Base-by-base conservation (phyloP, 2,113 vertebrate species). In the Amphiprion percula region DNA sequence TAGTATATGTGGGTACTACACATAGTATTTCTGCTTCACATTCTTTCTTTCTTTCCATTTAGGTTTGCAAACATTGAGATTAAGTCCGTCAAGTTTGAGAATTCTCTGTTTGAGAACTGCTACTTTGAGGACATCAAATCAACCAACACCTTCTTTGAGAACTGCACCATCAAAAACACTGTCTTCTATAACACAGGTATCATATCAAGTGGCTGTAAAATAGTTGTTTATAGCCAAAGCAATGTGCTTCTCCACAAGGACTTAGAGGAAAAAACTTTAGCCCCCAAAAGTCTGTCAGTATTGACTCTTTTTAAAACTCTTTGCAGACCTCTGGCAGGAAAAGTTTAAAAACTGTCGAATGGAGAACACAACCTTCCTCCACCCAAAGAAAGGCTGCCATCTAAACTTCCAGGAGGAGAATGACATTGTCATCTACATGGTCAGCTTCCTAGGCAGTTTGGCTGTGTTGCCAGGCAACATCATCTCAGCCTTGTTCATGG, bases 381-480 rank as follows among this genome's bases (percentile, higher is more conserved):
- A 95, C 24, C 94, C 95, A 4, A 99, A 99, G 90, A 94, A 95
- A 79, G 97, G 97, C 74, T 99, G 98, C 68, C 97, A 99, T 68
- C 84, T 99, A 28, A 97, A 99, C 91, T 97, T 98, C 0, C 95
- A 97, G 84, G 96, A 97, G 78, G 97, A 99, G 68, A 98, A 99
- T 0, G 98, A 99, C 90, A 96, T 99, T 5, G 89, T 99, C 47
- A 97, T 98, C 88, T 99, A 99, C 92, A 89, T 99, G n/a, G 98
- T 99, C 92, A 97, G 97, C 94, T 99, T 99, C 86, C 94, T 99
- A 59, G 97, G 98, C 26, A 98, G 96, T 58, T 92, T 99, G 69
- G 97, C 98, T 0, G 97, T 98, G 74, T 85, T 99, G 80, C 98
- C 98, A 0, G 98, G 98, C 61, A 99, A 99, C 90, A 99, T 99